Percentiles rank a stretch among this genome's conserved stretches.
Conservation (phyloP, 2,888 invertebrate genomes). For the Andrena bucephala region DNA sequence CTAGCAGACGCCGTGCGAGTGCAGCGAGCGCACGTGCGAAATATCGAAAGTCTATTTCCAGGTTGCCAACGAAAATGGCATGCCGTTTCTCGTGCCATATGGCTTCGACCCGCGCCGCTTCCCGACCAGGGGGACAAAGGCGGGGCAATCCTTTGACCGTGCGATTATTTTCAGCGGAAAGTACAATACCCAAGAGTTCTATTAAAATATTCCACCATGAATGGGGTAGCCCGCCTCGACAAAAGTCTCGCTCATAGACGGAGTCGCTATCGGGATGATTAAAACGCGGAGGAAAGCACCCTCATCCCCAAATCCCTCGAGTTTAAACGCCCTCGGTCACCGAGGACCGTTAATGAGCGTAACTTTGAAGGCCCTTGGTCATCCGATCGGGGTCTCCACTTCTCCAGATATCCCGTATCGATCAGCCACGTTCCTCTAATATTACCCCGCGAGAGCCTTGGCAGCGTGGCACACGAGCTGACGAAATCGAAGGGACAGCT, state of each 20-base stretch:
- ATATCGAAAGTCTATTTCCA: conserved; percentile 65
- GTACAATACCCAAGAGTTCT: conserved; percentile 39
- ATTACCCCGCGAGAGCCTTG: conserved; percentile 17
- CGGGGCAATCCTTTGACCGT: conserved; percentile 54
- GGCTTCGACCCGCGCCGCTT: conserved; percentile 42
- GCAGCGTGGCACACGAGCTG: conserved; percentile 2
- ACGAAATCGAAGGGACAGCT: conserved; percentile 34
- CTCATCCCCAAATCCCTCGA: not conserved
- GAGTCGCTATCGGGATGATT: not conserved
- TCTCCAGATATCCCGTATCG: conserved; percentile 22
- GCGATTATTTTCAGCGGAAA: conserved; percentile 53
- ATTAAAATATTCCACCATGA: conserved; percentile 38
- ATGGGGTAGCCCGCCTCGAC: not conserved
- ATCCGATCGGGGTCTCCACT: not conserved
- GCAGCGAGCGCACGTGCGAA: conserved; percentile 55
- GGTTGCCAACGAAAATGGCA: conserved; percentile 60
- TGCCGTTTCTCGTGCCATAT: conserved; percentile 56
- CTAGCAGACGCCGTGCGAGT: conserved; percentile 44
- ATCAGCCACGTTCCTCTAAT: conserved; percentile 1
- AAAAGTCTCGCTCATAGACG: too few relatives aligned
- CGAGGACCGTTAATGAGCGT: not conserved
- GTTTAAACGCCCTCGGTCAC: not conserved
- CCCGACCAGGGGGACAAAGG: conserved; percentile 39
- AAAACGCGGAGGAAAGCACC: not conserved
- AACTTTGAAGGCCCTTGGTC: not conserved